Base-by-base conservation (phyloP, 2,113 vertebrate genomes). In the Pimephales promelas region DNA sequence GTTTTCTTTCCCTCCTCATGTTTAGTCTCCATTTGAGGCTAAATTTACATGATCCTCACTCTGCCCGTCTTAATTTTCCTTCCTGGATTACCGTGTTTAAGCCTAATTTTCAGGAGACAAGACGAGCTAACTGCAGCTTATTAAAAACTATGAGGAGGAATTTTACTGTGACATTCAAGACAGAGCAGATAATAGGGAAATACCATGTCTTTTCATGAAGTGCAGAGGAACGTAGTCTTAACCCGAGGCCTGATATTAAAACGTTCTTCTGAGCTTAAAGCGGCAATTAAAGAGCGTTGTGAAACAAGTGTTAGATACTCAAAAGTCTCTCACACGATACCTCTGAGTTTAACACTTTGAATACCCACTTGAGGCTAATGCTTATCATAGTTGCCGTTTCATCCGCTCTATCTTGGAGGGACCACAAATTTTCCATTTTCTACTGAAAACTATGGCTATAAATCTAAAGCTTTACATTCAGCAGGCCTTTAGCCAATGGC, bases 241-340 rank as follows among this genome's bases (percentile, higher is more conserved):
- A 89, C 89, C 85, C 18, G 73, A 87, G 88, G 89, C 86, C 86
- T 85, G 34, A 83, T 76, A 83, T 83, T 88, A 84, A 88, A 89
- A 71, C 49, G 43, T 74, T 79, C 68, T 85, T 83, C 78, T 88
- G 70, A 56, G 81, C 84, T 88, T 89, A 79, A 86, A 85, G 83
- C 86, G 82, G 87, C 86, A 91, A 91, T 92, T 92, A 90, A 84
- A 56, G 79, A 64, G 73, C 83, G 71, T 86, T 90, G 87, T 90
- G 88, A 91, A 90, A 86, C 86, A 88, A 88, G 86, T 87, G 86
- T 79, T 87, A 83, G 85, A 89, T 87, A 87, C 85, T 85, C 84
- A 83, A 91, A 85, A 90, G 72, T 79, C 64, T 86, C 88, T 89
- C 87, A 89, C 84, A 88, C 68, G 74, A 86, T 80, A 86, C 52